Base-by-base conservation (phyloP, 2,888 invertebrate genomes). In the Perizoma affinitatum region DNA sequence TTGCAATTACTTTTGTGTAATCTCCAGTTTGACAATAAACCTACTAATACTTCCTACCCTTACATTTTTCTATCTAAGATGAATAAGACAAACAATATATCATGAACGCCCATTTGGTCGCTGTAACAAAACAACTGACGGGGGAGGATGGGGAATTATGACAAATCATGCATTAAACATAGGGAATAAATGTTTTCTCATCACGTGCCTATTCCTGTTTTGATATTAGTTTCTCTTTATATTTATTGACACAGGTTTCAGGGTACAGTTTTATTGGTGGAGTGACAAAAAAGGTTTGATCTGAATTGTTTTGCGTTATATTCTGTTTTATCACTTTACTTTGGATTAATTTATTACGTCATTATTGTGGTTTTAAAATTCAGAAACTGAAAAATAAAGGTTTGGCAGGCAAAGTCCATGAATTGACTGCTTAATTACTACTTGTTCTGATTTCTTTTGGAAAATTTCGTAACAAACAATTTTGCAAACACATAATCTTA, bases 91-190 rank as follows among this genome's bases (percentile, higher is more conserved):
- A 82, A 79, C 79, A 69, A 87, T 91, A 90, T 86, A 90, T 92
- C 91, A 90, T 88, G 80, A 77, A 80, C 83, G 87, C 83, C 90
- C 86, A 87, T 90, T 90, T 86, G 86, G 83, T 83, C 87, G 82
- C 79, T 77, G 80, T 82, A 82, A 87, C 88, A 87, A 90, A 89
- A 91, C 90, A 90, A 90, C 87, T 83, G 82, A 78, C 83, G 75
- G 71, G 76, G 78, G 75, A 83, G 87, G 90, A 87, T 82, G 84
- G 87, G 82, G 87, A 92, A 92, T 91, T 92, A 91, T 90, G 90
- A 91, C 91, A 90, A 90, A 92, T 91, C 91, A 91, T 92, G 91
- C 91, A 92, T 92, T 92, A 92, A 92, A 92, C 92, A 92, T 91
- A 83, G 91, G 88, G 90, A 91, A 92, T 92, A 91, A 92, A 92